phyloP scores from a whole-genome alignment of 2,113 vertebrate species.

The Elgaria multicarinata region DNA sequence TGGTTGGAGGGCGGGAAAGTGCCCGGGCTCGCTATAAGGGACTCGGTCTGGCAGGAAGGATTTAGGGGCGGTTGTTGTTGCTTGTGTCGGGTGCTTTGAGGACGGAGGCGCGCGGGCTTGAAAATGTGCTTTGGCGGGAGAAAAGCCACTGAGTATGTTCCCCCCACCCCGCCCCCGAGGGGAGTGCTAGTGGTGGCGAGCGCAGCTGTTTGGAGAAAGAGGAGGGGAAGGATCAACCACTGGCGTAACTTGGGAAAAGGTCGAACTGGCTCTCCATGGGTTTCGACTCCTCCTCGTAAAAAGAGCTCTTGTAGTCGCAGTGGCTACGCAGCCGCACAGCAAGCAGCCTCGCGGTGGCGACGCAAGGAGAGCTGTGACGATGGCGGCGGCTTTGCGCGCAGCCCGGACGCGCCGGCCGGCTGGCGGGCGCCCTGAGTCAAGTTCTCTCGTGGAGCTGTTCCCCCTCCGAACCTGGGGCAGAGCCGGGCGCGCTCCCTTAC shows the following conservation, averaged over 20 bases:
- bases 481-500: conserved; percentile 1
- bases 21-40: not conserved
- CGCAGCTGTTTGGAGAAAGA: not conserved
- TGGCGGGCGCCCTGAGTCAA: not conserved
- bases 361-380: no score
- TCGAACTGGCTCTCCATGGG: no score
- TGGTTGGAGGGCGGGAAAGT: not conserved
- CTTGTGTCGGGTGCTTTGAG: no score
- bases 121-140: not conserved
- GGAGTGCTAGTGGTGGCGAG: not conserved
- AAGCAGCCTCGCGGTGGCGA: no score
- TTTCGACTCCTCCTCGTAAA: no score
- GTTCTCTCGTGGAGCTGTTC: not conserved
- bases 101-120: not conserved
- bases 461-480: not conserved
- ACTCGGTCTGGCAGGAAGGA: not conserved
- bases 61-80: not conserved
- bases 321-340: not conserved
- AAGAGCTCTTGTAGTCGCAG: not conserved
- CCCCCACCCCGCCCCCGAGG: not conserved
- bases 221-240: not conserved
- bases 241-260: not conserved
- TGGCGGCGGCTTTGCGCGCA: no score
- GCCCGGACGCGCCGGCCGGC: no score
- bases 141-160: no score